These are phyloP conservation scores for Halichoerus grypus DNA, from an alignment of 2,113 vertebrate genomes.

Conservation along the genomic window DNA sequence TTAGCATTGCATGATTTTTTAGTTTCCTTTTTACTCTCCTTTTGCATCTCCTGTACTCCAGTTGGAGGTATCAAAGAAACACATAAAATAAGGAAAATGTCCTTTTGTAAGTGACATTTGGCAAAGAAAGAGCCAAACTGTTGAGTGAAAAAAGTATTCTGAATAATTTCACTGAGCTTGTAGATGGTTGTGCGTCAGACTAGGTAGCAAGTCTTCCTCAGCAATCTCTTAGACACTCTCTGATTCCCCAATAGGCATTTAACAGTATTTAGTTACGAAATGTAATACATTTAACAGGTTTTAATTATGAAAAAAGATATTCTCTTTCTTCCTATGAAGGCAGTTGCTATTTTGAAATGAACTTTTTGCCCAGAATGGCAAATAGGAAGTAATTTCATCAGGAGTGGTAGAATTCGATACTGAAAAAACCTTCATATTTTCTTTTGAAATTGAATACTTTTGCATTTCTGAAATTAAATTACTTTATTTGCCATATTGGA, in stretches of 20 bases:
- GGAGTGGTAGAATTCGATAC: slow-evolving; percentile 61
- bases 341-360: slow-evolving; percentile 73
- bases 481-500: slow-evolving; percentile 50
- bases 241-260: slow-evolving; percentile 35
- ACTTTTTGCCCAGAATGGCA: slow-evolving; percentile 72
- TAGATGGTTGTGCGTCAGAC: neutral
- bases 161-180: neutral
- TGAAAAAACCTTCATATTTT: slow-evolving; percentile 70
- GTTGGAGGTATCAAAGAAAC: neutral
- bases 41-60: slow-evolving; percentile 56
- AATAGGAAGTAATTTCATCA: slow-evolving; percentile 80
- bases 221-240: slow-evolving; percentile 12
- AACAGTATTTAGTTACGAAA: neutral
- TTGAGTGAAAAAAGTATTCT: neutral
- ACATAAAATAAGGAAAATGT: neutral
- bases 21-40: neutral
- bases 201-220: neutral
- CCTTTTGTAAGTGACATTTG: neutral
- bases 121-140: neutral
- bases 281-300: neutral
- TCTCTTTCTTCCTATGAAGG: slow-evolving; percentile 67
- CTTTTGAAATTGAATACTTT: slow-evolving; percentile 35
- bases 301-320: slow-evolving; percentile 76
- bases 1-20: neutral
- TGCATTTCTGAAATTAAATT: slow-evolving; percentile 60